Evolutionary conservation across 2,113 vertebrate genomes (phyloP).

Genomic region (Phrynocephalus versicolor): DNA sequence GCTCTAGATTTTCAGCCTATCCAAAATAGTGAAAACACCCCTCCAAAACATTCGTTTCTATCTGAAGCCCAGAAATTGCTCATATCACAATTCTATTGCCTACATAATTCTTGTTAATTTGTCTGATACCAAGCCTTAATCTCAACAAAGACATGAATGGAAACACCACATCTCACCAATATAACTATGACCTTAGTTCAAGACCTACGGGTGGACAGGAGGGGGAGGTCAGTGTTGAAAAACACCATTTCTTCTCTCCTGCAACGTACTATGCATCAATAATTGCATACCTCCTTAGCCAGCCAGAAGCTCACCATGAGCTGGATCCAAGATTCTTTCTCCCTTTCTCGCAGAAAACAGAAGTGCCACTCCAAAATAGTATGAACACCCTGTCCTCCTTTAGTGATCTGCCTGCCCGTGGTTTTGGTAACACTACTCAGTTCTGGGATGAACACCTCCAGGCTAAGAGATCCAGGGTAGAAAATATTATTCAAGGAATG

Average conservation of each 20-base stretch:
- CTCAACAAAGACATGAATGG: conserved; percentile 65
- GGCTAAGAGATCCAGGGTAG: conserved; percentile 91
- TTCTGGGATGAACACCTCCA: conserved; percentile 77
- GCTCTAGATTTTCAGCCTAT: conserved; percentile 3
- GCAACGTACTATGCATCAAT: conserved; percentile 73
- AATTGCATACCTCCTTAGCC: conserved; percentile 80
- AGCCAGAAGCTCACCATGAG: conserved; percentile 67
- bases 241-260: conserved; percentile 67
- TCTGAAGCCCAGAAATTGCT: background rate
- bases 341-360: conserved; percentile 63
- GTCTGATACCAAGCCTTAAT: background rate
- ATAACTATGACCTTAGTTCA: conserved; percentile 62
- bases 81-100: background rate
- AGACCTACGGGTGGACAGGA: conserved; percentile 69
- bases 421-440: conserved; percentile 69
- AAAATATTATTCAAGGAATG: conserved; percentile 91
- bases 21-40: conserved; percentile 10
- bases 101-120: conserved; percentile 24
- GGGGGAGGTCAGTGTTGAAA: conserved; percentile 72
- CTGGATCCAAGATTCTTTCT: conserved; percentile 76
- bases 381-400: conserved; percentile 64
- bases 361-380: conserved; percentile 70
- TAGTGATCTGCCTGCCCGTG: conserved; percentile 42
- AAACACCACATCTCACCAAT: conserved; percentile 72
- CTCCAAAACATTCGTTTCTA: background rate